phyloP scores from a whole-genome alignment of 1,140 invertebrate species.

The Spodoptera litura region DNA sequence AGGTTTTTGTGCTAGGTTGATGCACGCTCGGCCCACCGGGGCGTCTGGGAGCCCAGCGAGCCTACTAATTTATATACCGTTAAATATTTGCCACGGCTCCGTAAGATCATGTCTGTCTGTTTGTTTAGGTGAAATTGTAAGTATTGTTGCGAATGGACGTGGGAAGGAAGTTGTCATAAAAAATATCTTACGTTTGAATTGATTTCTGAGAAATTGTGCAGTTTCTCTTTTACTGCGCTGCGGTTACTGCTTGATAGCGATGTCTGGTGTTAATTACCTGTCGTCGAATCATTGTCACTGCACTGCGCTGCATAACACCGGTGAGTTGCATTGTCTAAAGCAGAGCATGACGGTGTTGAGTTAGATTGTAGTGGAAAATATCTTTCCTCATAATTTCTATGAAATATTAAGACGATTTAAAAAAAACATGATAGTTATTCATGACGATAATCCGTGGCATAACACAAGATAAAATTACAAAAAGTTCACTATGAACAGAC shows the following conservation, averaged over 20 bases:
- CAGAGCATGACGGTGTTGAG: neutral
- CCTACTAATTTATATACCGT: slow-evolving; percentile 68
- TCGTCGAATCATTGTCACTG: slow-evolving; percentile 20
- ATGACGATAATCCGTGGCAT: neutral
- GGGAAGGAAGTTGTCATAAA: slow-evolving; percentile 59
- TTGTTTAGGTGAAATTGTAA: slow-evolving; percentile 77
- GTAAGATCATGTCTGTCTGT: slow-evolving; percentile 65
- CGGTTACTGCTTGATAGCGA: slow-evolving; percentile 40
- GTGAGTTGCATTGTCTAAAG: neutral
- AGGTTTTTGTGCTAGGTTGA: slow-evolving; percentile 53
- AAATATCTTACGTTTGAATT: slow-evolving; percentile 56
- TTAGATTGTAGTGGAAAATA: too few relatives aligned
- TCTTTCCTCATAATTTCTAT: too few relatives aligned
- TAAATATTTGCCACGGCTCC: slow-evolving; percentile 65
- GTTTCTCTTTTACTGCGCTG: slow-evolving; percentile 68
- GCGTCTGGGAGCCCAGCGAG: slow-evolving; percentile 44
- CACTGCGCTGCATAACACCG: neutral
- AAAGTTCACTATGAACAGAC: neutral
- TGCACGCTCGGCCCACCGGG: slow-evolving; percentile 59
- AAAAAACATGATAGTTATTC: neutral
- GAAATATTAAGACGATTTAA: too few relatives aligned
- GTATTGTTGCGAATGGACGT: slow-evolving; percentile 68
- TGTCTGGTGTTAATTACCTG: slow-evolving; percentile 31
- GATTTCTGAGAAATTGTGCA: slow-evolving; percentile 64
- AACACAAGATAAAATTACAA: slow-evolving; percentile 27